phyloP scores from a whole-genome alignment of 2,888 invertebrate species.

The Thelaira solivaga region DNA sequence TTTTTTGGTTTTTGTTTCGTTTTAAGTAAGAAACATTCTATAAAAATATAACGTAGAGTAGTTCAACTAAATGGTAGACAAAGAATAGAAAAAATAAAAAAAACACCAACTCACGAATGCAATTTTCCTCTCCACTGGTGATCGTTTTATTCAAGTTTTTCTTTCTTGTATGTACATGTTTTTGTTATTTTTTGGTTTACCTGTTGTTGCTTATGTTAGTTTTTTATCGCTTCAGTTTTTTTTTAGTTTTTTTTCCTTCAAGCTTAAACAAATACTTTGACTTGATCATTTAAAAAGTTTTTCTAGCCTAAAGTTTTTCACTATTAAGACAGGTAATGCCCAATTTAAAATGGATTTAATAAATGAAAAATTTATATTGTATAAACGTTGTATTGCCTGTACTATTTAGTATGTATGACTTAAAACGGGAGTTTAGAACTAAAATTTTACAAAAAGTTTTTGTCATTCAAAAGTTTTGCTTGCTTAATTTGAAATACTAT shows the following conservation, averaged over 20 bases:
- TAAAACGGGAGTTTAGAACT: no score
- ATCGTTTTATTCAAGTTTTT: constrained; percentile 49
- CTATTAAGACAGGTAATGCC: constrained; percentile 8
- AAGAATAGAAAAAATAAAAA: neutral
- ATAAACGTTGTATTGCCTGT: neutral
- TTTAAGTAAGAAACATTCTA: neutral
- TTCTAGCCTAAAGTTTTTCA: constrained; percentile 35
- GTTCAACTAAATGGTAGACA: constrained; percentile 19
- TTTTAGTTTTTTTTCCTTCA: constrained; percentile 14
- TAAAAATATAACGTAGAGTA: constrained; percentile 28
- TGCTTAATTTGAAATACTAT: no score
- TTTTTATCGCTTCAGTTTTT: constrained; percentile 22
- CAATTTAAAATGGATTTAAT: neutral
- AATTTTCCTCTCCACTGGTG: constrained; percentile 62
- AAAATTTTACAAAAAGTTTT: no score
- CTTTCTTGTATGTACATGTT: neutral
- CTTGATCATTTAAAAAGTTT: constrained; percentile 43
- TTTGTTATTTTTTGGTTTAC: neutral
- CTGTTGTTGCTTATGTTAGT: constrained; percentile 14
- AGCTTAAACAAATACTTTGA: constrained; percentile 55
- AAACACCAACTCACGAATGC: constrained; percentile 52
- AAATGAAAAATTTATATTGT: no score
- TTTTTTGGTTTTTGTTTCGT: neutral
- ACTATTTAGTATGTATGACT: no score
- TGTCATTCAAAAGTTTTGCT: no score